phyloP scores from a whole-genome alignment of 2,113 vertebrate genomes.

The Neomonachus schauinslandi region DNA sequence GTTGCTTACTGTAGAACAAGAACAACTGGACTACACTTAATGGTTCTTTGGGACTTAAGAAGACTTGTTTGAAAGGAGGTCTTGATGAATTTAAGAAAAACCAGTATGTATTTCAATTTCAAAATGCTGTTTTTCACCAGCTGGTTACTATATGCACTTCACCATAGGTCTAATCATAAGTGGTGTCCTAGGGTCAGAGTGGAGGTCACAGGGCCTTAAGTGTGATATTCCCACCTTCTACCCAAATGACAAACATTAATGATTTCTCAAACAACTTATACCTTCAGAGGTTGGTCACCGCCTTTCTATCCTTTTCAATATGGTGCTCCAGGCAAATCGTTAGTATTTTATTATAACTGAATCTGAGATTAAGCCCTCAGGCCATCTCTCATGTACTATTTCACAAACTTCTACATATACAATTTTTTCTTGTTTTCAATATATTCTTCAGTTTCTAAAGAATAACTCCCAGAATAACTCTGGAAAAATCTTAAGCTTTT shows the following conservation, averaged over 20 bases:
- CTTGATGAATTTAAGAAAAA: background rate
- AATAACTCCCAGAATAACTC: slow-evolving; percentile 3
- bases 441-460: background rate
- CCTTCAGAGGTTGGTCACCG: background rate
- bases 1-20: background rate
- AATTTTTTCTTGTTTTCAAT: background rate
- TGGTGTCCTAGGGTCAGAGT: background rate
- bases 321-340: background rate
- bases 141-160: background rate
- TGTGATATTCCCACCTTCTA: background rate
- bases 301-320: background rate
- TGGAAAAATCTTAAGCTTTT: background rate
- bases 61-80: background rate
- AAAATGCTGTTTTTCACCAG: background rate
- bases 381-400: background rate
- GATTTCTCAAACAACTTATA: background rate
- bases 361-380: background rate
- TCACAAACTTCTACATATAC: background rate
- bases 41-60: background rate
- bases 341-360: background rate
- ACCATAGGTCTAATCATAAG: background rate
- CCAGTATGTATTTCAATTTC: background rate
- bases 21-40: background rate
- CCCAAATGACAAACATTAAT: background rate
- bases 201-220: background rate